These are phyloP conservation scores for Macrobrachium nipponense DNA, from an alignment of 1,140 invertebrate genomes.

Conservation along the genomic window DNA sequence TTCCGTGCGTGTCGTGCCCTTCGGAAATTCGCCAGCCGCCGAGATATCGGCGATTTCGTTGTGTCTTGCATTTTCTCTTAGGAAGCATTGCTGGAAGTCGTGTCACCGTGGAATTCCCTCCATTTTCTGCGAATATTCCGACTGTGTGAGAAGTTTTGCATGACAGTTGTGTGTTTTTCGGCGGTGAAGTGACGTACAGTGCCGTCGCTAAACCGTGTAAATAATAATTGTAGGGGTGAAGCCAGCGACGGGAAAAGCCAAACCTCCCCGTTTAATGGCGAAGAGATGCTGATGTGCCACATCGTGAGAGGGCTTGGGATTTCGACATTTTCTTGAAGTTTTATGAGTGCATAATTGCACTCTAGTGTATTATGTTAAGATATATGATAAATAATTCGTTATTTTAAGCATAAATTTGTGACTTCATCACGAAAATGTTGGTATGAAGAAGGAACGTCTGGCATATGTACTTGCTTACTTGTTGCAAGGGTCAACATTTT, in stretches of 20 bases:
- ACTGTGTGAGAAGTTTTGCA: background rate
- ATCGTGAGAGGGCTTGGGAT: background rate
- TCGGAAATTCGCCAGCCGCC: background rate
- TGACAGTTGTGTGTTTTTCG: background rate
- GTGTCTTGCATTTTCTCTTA: background rate
- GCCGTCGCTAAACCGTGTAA: background rate
- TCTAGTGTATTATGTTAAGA: too few species aligned
- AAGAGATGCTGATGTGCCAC: conserved; percentile 21
- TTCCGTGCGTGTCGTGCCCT: background rate
- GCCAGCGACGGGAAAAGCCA: conserved; percentile 57
- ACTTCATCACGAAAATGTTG: too few species aligned
- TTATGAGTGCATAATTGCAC: too few species aligned
- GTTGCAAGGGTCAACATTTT: conserved; percentile 10
- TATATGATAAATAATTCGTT: too few species aligned
- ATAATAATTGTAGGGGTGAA: conserved; percentile 38
- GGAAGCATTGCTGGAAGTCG: background rate
- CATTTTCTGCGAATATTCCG: background rate
- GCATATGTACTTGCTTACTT: conserved; percentile 7
- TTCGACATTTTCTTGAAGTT: too few species aligned
- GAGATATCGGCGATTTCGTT: background rate
- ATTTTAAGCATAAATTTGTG: too few species aligned
- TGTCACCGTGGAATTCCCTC: background rate
- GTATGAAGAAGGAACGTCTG: background rate
- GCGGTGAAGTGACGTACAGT: background rate
- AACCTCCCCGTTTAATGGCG: conserved; percentile 41